Base-by-base conservation (phyloP, 1,140 invertebrate species). In the Scaptomyza montana region DNA sequence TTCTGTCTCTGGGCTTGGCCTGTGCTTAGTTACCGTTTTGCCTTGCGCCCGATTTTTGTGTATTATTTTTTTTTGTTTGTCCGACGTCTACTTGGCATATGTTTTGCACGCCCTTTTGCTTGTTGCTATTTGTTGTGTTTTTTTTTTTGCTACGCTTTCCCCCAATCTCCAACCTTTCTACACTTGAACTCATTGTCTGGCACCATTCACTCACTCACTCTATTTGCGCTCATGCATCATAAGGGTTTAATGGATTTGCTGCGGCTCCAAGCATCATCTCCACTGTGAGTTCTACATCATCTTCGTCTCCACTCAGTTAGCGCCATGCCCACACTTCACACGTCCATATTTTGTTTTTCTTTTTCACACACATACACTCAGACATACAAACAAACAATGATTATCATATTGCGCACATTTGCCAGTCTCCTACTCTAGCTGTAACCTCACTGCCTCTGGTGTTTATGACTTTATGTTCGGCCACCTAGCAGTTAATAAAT, bases 211-310 rank as follows among this genome's bases (percentile, higher is more conserved):
- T 85, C 78, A 81, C 75, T 85, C 82, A 78, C 78, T 87, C 81
- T 86, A 82, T 87, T 87, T 89, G 78, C 70, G 86, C 78, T 68
- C 78, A 75, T 87, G 84, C 84, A 89, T 87, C 82, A 87, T 87
- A 87, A 87, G 82, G 82, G 84, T 87, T 87, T 87, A 87, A 87
- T 87, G 82, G 82, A 87, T 89, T 87, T 87, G 75, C 72, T 66
- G 63, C 63, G 73, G 78, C 56, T 56, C 61, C 63, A 56, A 61
- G 62, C 64, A 74, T 61, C 33, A 64, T 61, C 63, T 54, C 39
- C 47, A 51, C n/a, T 13, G 12, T 19, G 54, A 45, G 47, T 33
- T 66, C 61, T 71, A 67, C 67, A 81, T 69, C 71, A 87, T 33
- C 1, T 33, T 36, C 8, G 6, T 36, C 33, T 73, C 72, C 75